Evolutionary conservation across 92 coral and sea anemone genomes (phyloP), one percentile per base, ranked within the genome.

Genomic region (Bergia sp.): DNA sequence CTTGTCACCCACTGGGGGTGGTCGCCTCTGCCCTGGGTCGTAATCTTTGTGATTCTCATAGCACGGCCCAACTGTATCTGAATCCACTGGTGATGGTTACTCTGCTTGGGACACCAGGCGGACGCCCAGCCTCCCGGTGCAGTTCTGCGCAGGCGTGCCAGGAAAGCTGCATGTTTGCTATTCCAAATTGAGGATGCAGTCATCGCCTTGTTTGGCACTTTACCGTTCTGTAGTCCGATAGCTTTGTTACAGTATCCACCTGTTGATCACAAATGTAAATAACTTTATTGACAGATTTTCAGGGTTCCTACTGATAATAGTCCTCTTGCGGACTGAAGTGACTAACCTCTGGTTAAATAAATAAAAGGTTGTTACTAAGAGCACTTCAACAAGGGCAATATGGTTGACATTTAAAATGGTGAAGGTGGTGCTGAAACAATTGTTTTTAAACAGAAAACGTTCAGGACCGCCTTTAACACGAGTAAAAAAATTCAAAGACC

Each of bases 191-290:
- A 29, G 15, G 87, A 84, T 23, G 87, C 87, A 1, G 87, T 84
- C 41, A 84, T 84, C 13, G 87, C 87, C 66, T 84, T 84, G 37
- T 84, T 84, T 29, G 87, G 87, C 18, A 84, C 1, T 45, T 84
- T 84, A 3, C 87, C 87, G 2, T 61, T 42, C 47, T 84, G 79
- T 5, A 84, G 87, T 44, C 87, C 87, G 45, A 84, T 45, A 4
- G 79, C 87, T 45, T 71, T 84, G 79, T 45, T 84, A 84, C 77
- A 84, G 66, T 84, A 69, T 21, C 87, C 79, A 36, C 87, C 87
- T 84, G 67, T 69, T 71, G 29, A 73, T 18, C 61, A 16, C 6
- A 65, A 10, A 40, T 1, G 44, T 21, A 69, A 37, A 82, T 21
- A 40, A 10, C 5, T 18, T 61, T 61, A 20, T 61, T 18, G 20